Evolutionary conservation across 1,140 invertebrate species (phyloP).

Genomic region (Bombus breviceps): DNA sequence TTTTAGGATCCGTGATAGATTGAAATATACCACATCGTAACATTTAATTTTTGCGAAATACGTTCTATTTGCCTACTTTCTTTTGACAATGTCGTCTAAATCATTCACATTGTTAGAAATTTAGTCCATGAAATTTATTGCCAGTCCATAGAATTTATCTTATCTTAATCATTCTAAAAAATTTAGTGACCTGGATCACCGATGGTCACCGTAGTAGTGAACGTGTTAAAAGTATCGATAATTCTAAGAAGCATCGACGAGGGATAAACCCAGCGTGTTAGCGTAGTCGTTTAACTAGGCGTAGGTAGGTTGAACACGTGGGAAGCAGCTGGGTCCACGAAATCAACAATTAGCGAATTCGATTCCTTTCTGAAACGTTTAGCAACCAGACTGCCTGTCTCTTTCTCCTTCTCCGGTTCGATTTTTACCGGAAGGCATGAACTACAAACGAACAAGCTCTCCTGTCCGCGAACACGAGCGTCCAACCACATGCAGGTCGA

Average conservation of each 20-base stretch:
- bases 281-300: conserved; percentile 15
- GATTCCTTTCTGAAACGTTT: conserved; percentile 11
- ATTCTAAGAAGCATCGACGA: not conserved
- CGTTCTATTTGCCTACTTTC: no score
- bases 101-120: no score
- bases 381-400: conserved; percentile 25
- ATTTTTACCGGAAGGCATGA: conserved; percentile 20
- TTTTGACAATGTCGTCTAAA: no score
- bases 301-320: conserved; percentile 32
- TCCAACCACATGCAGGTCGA: not conserved
- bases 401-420: not conserved
- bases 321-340: conserved; percentile 6
- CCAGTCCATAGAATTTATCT: no score
- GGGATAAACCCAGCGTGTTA: not conserved
- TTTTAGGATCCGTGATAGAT: no score
- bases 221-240: no score
- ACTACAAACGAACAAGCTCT: not conserved
- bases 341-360: not conserved
- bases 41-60: no score
- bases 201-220: no score
- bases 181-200: no score
- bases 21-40: no score
- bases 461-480: not conserved
- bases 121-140: no score
- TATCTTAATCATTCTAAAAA: no score